Base-by-base conservation (phyloP, 2,113 vertebrate genomes). In the Macaca nemestrina region DNA sequence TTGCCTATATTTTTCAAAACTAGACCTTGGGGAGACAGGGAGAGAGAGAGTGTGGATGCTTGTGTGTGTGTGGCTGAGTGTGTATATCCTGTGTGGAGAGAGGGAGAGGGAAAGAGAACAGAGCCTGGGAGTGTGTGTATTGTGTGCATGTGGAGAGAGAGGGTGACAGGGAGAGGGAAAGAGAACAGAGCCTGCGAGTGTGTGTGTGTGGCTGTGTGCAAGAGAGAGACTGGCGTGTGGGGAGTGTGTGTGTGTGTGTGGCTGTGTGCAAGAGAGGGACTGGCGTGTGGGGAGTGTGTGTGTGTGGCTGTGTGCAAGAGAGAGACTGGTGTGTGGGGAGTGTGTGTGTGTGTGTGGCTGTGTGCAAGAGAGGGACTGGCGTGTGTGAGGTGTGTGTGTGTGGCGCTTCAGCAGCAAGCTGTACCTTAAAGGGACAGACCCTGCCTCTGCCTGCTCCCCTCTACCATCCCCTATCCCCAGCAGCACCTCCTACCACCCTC, bases 341-440 rank as follows among this genome's bases (percentile, higher is more conserved):
- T 43, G 93, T 88, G 75, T 70, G 32, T 43, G 43, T 92, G 52
- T 79, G 70, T 89, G 85, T 30, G 86, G n/a, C 50, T 72, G 25
- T 81, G 52, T 76, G 64, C 8, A 59, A 35, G 55, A 72, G 87
- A 55, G 52, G 48, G 50, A 52, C 50, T 52, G 50, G 50, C 50
- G 50, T 52, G 50, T 52, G 16, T 5, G 50, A 3, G 18, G 9
- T 93, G 93, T 81, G 97, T 86, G 90, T 32, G 88, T 32, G 91
- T 40, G 61, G 6, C 4, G 12, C 43, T 96, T 78, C 81, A 85
- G 86, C 78, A 95, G 88, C 80, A 94, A 76, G 80, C 90, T 94
- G 68, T 48, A 94, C 93, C 92, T 98, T 97, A 98, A 98, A 98
- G 96, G 95, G 92, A 64, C 92, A 98, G 96, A 87, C 50, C 59